Evolutionary conservation across 2,113 vertebrate genomes (phyloP), one percentile per base, ranked within the genome.

Genomic region (Pachypanchax playfairii): DNA sequence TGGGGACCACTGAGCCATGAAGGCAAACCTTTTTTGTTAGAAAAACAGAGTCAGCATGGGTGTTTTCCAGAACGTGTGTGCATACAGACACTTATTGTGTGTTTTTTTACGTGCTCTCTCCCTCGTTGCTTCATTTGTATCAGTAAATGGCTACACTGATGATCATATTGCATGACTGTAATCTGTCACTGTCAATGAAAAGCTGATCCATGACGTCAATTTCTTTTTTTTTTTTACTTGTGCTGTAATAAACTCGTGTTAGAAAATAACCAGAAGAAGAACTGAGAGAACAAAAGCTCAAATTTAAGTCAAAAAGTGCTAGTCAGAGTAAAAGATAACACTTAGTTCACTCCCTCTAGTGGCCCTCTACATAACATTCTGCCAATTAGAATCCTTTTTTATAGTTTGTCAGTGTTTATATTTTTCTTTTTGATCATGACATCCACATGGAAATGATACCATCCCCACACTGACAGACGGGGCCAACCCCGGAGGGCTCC

Each of bases 401-500:
- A 33, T 20, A 61, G 67, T 48, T 20, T 70, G 48, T 49, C 35
- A 21, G 26, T 24, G 20, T 4, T 18, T 13, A 20, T 3, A 15
- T 13, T 50, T 52, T 55, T 43, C 42, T 26, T 1, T 49, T 22
- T 17, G 25, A 21, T 7, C 39, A 58, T 60, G 75, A 76, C 73
- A 58, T 72, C 75, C 61, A 65, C 50, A 50, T 11, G 55, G 13
- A 13, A 54, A 77, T 83, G 73, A 73, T 64, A 52, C 60, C 81
- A 84, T 75, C 82, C 81, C 84, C 84, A 65, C 84, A 85, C 6
- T 76, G 74, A 84, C 65, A 79, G 73, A 73, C 75, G 62, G 72
- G 41, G 44, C 77, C 59, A 75, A 74, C 57, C 66, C n/a, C 29
- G 8, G 42, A 80, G 85, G 87, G 85, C 87, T 90, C 87, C 87